Percentiles rank a stretch among this genome's conserved stretches.
Conservation (phyloP, 1,140 invertebrate genomes). For the Pemphigus obesinymphae region DNA sequence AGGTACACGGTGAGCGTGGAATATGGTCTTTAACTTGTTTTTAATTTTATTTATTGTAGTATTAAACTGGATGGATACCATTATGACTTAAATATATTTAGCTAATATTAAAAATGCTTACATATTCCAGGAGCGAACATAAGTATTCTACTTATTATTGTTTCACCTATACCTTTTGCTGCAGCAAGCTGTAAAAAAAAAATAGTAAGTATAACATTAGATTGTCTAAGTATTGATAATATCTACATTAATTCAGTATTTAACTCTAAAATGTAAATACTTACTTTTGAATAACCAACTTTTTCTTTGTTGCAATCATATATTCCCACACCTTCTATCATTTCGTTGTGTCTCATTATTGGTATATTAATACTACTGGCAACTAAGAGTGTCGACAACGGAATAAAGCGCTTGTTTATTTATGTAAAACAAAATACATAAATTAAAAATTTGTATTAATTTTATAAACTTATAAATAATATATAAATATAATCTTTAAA, state of each 20-base stretch:
- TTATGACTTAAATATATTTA: too few species aligned
- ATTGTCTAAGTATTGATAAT: not conserved
- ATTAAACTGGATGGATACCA: too few species aligned
- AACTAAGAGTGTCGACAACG: not conserved
- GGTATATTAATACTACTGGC: not conserved
- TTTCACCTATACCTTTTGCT: conserved; percentile 9
- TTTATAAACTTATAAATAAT: not conserved
- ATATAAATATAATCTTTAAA: too few species aligned
- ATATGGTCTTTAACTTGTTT: too few species aligned
- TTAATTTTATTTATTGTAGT: too few species aligned
- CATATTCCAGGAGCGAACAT: not conserved
- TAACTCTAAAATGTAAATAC: not conserved
- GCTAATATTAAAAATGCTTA: not conserved
- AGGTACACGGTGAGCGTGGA: too few species aligned
- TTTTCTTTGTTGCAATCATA: conserved; percentile 10
- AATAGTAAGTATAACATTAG: not conserved
- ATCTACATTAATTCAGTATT: not conserved
- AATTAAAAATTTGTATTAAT: not conserved
- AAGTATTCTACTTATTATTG: not conserved
- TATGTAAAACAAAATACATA: not conserved
- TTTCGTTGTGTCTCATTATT: conserved; percentile 16
- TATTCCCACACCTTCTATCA: not conserved
- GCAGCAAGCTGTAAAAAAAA: conserved; percentile 8
- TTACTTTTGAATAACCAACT: conserved; percentile 25
- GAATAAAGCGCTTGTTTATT: not conserved